Evolutionary conservation across 2,888 invertebrate genomes (phyloP).

Genomic region (Sisyra nigra): DNA sequence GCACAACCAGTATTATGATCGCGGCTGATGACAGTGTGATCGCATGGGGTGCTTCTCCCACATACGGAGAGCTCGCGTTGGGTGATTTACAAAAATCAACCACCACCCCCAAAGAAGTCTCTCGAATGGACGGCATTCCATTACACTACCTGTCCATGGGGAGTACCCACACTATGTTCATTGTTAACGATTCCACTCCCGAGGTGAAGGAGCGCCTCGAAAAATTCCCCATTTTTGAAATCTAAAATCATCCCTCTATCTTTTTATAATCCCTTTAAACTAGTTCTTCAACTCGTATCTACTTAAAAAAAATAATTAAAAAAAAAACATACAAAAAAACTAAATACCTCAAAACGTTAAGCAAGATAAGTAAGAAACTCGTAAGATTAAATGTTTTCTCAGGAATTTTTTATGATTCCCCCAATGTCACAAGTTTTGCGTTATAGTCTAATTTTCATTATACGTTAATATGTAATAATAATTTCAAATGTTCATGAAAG

Average conservation of each 20-base stretch:
- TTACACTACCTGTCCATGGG: conserved; percentile 71
- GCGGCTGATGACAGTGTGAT: conserved; percentile 84
- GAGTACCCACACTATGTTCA: conserved; percentile 64
- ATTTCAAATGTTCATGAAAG: no score
- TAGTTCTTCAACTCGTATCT: not conserved
- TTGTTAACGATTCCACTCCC: conserved; percentile 44
- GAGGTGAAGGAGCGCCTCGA: conserved; percentile 44
- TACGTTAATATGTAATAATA: no score
- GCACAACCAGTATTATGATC: conserved; percentile 68
- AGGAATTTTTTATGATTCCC: no score
- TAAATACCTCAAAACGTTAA: no score
- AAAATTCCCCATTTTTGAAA: conserved; percentile 35
- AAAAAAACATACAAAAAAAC: no score
- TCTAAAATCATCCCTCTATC: conserved; percentile 12
- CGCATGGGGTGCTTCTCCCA: conserved; percentile 88
- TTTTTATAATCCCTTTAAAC: not conserved
- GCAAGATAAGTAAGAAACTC: no score
- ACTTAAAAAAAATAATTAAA: no score
- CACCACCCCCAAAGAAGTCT: conserved; percentile 60
- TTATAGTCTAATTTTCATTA: no score
- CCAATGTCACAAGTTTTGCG: no score
- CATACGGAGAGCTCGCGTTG: conserved; percentile 83
- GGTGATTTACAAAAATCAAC: conserved; percentile 82
- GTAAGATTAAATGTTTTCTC: no score
- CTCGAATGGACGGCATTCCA: conserved; percentile 55